Conservation (phyloP, 2,113 vertebrate genomes). For the Cryptotis parvus region DNA sequence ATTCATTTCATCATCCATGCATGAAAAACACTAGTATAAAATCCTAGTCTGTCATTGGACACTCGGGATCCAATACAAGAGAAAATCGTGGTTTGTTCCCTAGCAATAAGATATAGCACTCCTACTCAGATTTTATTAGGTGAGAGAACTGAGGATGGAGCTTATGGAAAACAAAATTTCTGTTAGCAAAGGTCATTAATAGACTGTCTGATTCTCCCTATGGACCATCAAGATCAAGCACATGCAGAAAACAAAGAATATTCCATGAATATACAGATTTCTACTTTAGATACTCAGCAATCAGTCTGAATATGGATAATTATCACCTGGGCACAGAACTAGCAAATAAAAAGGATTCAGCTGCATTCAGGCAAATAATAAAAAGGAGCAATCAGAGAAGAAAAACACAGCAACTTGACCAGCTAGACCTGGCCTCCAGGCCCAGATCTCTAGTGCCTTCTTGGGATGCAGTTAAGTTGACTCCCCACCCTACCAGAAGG, state of each 20-base stretch:
- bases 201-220: not conserved
- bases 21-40: not conserved
- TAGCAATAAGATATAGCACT: not conserved
- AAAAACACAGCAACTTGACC: no score
- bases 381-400: not conserved
- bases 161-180: no score
- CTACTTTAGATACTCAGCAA: not conserved
- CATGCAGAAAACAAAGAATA: not conserved
- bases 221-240: not conserved
- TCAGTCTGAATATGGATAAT: not conserved
- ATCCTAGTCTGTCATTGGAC: not conserved
- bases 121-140: not conserved
- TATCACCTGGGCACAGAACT: not conserved
- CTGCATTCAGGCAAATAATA: not conserved
- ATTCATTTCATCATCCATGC: not conserved
- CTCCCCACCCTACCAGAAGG: no score
- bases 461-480: no score
- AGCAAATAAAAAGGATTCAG: not conserved
- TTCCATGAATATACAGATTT: not conserved
- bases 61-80: not conserved
- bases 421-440: no score
- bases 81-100: not conserved
- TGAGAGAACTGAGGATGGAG: not conserved
- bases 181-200: not conserved
- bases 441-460: no score